Evolutionary conservation across 2,797 vertebrate genomes (phyloP), one percentile per base, ranked within the genome.

Genomic region (Nyctalus aviator): DNA sequence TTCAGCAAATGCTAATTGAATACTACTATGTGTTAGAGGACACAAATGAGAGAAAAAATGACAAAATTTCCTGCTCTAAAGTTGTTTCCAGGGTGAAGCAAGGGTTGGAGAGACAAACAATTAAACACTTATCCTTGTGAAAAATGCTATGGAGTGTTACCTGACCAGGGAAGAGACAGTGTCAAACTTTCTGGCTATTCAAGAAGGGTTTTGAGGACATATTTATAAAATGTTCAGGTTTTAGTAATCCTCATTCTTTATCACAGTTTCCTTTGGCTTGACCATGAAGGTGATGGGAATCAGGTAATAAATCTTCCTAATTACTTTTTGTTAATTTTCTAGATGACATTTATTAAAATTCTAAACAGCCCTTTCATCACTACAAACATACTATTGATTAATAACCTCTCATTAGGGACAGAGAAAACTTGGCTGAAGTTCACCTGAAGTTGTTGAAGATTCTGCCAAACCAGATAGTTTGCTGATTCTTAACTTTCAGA

Each of bases 291-390:
- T 87, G 75, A 97, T 94, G 90, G 59, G 59, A 97, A 97, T 96
- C 84, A 96, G 88, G 92, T 76, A 97, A 97, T 97, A 96, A 84
- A 96, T 98, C 97, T 96, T 75, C 90, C 75, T 97, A 95, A 97
- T 97, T 98, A 97, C 72, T 75, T 94, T 90, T 95, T 96, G 91
- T 97, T 98, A 97, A 96, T 97, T 98, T 95, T 97, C 96, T 97
- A 94, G 94, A 91, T 97, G 94, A 72, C 95, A 97, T 97, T 97
- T 98, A 96, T 97, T 98, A 96, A 97, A 97, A 94, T 94, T 96
- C 91, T 96, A 77, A 97, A 94, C 78, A 96, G 82, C 44, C 77
- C 32, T 96, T 95, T 95, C 53, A 92, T 93, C 86, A 91, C 95
- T 95, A 96, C 90, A 98, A 96, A 97, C 76, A 83, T 94, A 85